Conservation (phyloP, 2,113 vertebrate species). For the Thermophis baileyi region DNA sequence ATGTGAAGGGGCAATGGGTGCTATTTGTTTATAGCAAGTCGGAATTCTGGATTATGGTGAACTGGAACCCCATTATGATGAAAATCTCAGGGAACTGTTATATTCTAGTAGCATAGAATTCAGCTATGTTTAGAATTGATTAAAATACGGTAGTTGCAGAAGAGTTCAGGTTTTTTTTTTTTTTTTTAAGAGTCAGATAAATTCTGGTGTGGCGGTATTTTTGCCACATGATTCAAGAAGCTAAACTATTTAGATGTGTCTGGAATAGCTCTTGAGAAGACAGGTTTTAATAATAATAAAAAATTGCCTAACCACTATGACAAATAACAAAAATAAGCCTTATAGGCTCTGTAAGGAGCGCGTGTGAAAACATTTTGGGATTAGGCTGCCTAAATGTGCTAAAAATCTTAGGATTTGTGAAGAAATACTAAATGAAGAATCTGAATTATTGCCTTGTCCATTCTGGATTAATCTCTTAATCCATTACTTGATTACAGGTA, state of each 20-base stretch:
- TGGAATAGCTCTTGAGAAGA: background rate
- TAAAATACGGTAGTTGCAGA: background rate
- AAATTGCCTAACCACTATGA: background rate
- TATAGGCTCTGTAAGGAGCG: background rate
- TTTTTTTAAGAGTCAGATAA: background rate
- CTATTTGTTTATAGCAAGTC: background rate
- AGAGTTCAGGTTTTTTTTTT: background rate
- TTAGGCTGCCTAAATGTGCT: background rate
- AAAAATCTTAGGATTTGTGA: background rate
- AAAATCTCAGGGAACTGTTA: background rate
- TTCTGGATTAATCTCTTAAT: background rate
- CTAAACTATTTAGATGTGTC: background rate
- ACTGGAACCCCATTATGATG: background rate
- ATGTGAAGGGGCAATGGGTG: background rate
- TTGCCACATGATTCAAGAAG: background rate
- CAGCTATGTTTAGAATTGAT: background rate
- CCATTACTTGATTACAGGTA: background rate
- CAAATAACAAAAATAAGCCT: background rate
- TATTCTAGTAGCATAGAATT: background rate
- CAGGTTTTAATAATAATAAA: background rate
- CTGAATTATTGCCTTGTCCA: background rate
- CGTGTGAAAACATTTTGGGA: background rate
- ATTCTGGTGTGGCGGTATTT: background rate
- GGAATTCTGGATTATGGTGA: background rate
- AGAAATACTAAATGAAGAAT: background rate